phyloP scores from a whole-genome alignment of 2,113 vertebrate genomes.

The Galemys pyrenaicus region DNA sequence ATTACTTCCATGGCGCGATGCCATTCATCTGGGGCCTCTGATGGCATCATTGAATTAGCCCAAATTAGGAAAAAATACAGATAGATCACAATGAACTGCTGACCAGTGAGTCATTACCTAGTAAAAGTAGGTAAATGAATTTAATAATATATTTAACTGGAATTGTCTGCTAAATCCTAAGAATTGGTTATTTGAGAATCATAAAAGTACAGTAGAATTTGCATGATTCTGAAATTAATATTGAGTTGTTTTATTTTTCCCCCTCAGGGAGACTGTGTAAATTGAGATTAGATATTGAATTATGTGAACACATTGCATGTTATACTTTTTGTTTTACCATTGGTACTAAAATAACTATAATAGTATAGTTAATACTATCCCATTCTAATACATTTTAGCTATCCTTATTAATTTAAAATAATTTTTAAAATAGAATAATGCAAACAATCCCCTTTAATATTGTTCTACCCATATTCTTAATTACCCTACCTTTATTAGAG shows the following conservation, averaged over 20 bases:
- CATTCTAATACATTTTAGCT: background rate
- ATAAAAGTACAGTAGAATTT: background rate
- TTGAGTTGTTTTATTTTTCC: background rate
- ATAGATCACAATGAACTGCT: background rate
- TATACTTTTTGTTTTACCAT: background rate
- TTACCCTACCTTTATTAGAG: background rate
- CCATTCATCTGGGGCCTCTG: background rate
- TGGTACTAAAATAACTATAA: background rate
- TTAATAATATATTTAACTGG: background rate
- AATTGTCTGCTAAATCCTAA: background rate
- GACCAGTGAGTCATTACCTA: background rate
- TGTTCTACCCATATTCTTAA: background rate
- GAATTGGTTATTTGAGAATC: background rate
- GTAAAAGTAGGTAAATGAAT: background rate
- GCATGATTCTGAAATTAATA: background rate
- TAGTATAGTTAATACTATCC: background rate
- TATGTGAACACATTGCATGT: conserved; percentile 3
- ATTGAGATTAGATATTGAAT: background rate
- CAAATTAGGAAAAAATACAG: background rate
- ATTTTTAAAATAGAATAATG: background rate
- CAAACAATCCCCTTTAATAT: background rate
- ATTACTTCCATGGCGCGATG: background rate
- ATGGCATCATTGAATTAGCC: background rate
- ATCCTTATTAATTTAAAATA: background rate
- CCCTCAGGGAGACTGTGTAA: background rate